Conservation (phyloP, 2,888 invertebrate genomes). For the Oxytorus armatus region DNA sequence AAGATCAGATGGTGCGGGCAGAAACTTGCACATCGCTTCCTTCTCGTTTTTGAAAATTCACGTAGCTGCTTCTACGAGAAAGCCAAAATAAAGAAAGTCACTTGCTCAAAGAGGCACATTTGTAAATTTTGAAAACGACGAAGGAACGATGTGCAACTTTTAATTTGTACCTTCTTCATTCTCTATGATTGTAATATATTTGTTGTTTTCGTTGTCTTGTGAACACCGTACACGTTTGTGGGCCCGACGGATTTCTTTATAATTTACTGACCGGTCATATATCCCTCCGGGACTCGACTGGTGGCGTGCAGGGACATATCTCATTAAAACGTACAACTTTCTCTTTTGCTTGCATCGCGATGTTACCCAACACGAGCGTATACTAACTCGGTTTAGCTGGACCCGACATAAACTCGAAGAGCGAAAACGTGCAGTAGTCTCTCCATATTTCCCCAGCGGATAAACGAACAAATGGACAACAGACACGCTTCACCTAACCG, state of each 20-base stretch:
- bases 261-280: conserved; percentile 7
- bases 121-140: no score
- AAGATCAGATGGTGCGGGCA: no score
- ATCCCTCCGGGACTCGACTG: not conserved
- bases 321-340: conserved; percentile 43
- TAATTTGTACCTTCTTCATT: no score
- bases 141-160: no score
- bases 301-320: conserved; percentile 20
- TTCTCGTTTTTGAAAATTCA: no score
- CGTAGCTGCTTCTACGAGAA: no score
- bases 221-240: not conserved
- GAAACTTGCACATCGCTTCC: no score
- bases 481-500: conserved; percentile 21
- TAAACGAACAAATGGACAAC: conserved; percentile 39
- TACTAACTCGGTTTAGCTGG: not conserved
- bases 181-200: no score
- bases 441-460: conserved; percentile 59
- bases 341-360: not conserved
- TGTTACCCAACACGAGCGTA: not conserved
- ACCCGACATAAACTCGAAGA: conserved; percentile 6
- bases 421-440: not conserved
- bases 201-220: no score
- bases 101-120: no score
- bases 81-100: no score
- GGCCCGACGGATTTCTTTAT: conserved; percentile 19